Conservation (phyloP, 1,140 invertebrate genomes). For the Pseudomyrmex gracilis region DNA sequence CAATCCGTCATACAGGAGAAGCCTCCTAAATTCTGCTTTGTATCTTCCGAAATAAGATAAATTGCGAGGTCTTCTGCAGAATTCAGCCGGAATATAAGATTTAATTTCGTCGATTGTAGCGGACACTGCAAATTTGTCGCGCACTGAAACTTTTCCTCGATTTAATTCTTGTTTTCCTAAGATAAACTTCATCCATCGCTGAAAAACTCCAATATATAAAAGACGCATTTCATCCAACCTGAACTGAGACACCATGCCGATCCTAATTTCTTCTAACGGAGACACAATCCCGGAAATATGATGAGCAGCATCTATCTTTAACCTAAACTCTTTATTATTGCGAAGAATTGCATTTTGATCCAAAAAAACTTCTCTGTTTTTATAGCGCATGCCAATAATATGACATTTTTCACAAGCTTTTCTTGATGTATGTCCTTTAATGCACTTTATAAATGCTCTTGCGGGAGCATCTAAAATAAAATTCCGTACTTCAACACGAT, state of each 20-base stretch:
- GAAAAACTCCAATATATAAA: not conserved
- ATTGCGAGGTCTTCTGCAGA: not conserved
- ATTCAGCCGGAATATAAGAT: not conserved
- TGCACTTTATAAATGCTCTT: not conserved
- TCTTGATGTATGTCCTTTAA: not conserved
- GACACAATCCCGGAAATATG: not conserved
- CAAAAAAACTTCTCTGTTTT: not conserved
- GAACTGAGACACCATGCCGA: slow-evolving; percentile 3
- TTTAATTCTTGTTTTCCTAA: not conserved
- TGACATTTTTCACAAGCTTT: slow-evolving; percentile 8
- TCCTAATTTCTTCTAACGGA: slow-evolving; percentile 11
- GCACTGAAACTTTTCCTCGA: not conserved
- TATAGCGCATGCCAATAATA: not conserved
- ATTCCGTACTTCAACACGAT: slow-evolving; percentile 4
- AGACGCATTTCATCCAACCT: not conserved
- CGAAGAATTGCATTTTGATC: not conserved
- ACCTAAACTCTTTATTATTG: not conserved
- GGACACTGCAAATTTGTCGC: not conserved
- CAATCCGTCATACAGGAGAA: not conserved
- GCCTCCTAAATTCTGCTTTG: not conserved
- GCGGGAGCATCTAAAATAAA: slow-evolving; percentile 10
- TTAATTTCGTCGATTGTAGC: not conserved
- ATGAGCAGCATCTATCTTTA: not conserved
- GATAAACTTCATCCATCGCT: not conserved
- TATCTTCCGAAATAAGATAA: not conserved